Evolutionary conservation across 2,113 vertebrate species (phyloP).

Genomic region (Centropus unirufus): DNA sequence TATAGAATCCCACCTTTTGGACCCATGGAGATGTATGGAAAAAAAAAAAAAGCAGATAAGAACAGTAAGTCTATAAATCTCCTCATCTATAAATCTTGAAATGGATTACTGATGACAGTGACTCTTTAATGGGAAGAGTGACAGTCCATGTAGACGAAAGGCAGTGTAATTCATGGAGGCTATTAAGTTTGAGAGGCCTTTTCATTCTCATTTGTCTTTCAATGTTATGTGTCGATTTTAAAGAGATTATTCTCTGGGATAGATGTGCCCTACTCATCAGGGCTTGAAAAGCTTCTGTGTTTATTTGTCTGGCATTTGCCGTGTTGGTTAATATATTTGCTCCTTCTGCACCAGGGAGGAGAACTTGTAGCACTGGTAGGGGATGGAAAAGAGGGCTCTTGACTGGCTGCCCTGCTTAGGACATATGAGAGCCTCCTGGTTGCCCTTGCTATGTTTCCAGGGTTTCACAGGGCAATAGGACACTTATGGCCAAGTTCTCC

Average conservation of each 20-base stretch:
- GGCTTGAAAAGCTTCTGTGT: background rate
- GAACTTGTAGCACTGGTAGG: background rate
- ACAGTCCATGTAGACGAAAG: slow-evolving; percentile 43
- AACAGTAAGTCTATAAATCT: slow-evolving; percentile 59
- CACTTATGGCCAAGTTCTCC: background rate
- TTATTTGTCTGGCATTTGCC: slow-evolving; percentile 35
- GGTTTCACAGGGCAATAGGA: background rate
- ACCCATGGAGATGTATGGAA: background rate
- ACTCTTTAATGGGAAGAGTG: slow-evolving; percentile 66
- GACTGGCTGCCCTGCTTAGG: background rate
- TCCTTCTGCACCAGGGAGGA: background rate
- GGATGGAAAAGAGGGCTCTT: background rate
- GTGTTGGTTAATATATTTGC: background rate
- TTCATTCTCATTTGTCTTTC: slow-evolving; percentile 64
- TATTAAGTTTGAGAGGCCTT: slow-evolving; percentile 62
- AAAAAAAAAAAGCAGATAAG: background rate
- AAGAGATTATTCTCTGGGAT: slow-evolving; percentile 41
- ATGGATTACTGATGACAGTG: slow-evolving; percentile 55
- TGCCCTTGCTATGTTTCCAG: background rate
- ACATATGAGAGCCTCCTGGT: background rate
- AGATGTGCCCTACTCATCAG: slow-evolving; percentile 19
- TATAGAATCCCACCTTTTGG: background rate
- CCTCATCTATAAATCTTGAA: slow-evolving; percentile 41
- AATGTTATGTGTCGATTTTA: slow-evolving; percentile 28
- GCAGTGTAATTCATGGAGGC: slow-evolving; percentile 65